These are phyloP conservation scores for Brachypterus glaber DNA, from an alignment of 2,888 invertebrate species.

Conservation along the genomic window DNA sequence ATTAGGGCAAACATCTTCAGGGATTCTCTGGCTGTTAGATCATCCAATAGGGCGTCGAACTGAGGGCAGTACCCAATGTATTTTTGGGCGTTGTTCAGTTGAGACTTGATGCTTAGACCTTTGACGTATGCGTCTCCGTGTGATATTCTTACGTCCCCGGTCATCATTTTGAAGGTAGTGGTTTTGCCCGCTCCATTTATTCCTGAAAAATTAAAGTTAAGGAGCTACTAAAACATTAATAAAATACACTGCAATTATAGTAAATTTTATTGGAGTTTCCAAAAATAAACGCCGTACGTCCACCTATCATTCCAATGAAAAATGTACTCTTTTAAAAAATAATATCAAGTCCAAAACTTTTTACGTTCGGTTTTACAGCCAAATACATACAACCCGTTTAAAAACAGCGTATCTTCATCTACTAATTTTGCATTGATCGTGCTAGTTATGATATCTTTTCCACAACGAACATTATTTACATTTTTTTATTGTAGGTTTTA, in stretches of 20 bases:
- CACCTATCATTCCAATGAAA: no score
- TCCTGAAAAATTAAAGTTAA: slow-evolving; percentile 32
- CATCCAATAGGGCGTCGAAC: slow-evolving; percentile 47
- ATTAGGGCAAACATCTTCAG: slow-evolving; percentile 45
- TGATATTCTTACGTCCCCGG: slow-evolving; percentile 67
- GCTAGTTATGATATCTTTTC: slow-evolving; percentile 43
- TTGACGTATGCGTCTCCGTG: slow-evolving; percentile 60
- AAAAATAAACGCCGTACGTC: no score
- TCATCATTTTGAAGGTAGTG: slow-evolving; percentile 82
- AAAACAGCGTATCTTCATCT: slow-evolving; percentile 45
- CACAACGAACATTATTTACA: slow-evolving; percentile 26
- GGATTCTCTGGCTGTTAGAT: slow-evolving; percentile 47
- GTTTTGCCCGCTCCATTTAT: slow-evolving; percentile 85
- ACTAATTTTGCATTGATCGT: slow-evolving; percentile 36
- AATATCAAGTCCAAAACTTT: no score
- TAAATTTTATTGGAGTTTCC: no score
- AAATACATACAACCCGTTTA: slow-evolving; percentile 55
- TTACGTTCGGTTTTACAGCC: no score
- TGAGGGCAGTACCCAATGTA: slow-evolving; percentile 50
- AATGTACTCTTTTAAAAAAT: no score
- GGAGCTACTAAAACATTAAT: no score
- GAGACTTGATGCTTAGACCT: slow-evolving; percentile 36
- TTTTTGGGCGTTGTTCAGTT: slow-evolving; percentile 51
- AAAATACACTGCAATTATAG: no score
- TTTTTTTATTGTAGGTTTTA: not conserved